Evolutionary conservation across 2,888 invertebrate genomes (phyloP).

Genomic region (Drosophila nigricruria): DNA sequence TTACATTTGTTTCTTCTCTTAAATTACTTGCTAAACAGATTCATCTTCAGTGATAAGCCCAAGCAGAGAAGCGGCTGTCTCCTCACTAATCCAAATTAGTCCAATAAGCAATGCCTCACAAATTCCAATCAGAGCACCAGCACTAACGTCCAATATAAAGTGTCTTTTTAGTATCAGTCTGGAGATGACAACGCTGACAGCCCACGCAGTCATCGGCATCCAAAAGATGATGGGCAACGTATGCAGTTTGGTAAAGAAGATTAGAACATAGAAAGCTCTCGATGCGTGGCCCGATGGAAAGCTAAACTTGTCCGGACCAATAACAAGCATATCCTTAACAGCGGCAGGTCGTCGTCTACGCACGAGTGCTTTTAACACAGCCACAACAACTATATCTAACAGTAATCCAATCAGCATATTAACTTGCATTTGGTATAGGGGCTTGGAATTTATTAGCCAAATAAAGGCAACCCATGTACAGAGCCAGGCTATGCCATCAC

Average conservation of each 20-base stretch:
- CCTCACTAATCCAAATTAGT: slow-evolving; percentile 89
- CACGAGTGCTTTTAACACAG: slow-evolving; percentile 91
- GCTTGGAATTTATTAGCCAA: slow-evolving; percentile 90
- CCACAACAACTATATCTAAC: slow-evolving; percentile 92
- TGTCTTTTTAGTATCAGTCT: slow-evolving; percentile 94
- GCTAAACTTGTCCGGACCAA: slow-evolving; percentile 94
- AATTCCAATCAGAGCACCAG: slow-evolving; percentile 91
- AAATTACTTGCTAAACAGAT: background rate
- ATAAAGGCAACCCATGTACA: slow-evolving; percentile 91
- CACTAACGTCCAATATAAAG: slow-evolving; percentile 93
- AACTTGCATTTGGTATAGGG: slow-evolving; percentile 92
- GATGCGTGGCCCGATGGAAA: slow-evolving; percentile 99
- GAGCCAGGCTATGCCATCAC: slow-evolving; percentile 96
- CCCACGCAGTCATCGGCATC: slow-evolving; percentile 91
- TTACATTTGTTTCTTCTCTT: background rate
- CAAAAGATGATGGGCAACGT: slow-evolving; percentile 88
- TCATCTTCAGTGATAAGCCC: slow-evolving; percentile 73
- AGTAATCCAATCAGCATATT: slow-evolving; percentile 93
- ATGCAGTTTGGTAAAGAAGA: slow-evolving; percentile 89
- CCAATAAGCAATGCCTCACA: slow-evolving; percentile 89
- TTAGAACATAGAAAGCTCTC: slow-evolving; percentile 91
- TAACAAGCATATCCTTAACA: slow-evolving; percentile 88
- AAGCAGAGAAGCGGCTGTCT: slow-evolving; percentile 65
- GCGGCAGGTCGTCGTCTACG: slow-evolving; percentile 92
- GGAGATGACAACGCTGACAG: slow-evolving; percentile 90